Conservation (phyloP, 1,140 invertebrate genomes). For the Steinernema khuongi region DNA sequence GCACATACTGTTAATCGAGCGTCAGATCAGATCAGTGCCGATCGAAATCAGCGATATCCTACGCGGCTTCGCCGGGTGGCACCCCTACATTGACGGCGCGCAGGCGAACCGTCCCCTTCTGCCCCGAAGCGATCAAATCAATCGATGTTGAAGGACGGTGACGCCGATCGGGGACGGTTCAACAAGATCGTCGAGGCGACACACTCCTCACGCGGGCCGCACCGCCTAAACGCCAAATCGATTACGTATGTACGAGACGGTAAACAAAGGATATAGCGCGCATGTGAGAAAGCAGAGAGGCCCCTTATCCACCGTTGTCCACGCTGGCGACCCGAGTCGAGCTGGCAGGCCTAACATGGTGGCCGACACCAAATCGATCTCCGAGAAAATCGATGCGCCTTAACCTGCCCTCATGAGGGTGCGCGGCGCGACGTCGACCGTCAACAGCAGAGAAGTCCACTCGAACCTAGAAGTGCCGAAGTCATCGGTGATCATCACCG, state of each 20-base stretch:
- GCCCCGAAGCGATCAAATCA: background rate
- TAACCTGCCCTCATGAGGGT: background rate
- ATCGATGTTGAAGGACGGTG: background rate
- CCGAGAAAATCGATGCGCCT: background rate
- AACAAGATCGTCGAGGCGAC: too few relatives aligned
- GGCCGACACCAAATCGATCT: background rate
- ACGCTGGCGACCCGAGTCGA: background rate
- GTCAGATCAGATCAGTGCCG: too few relatives aligned
- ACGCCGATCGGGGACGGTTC: too few relatives aligned
- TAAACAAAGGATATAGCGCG: background rate
- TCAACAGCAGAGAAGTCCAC: background rate
- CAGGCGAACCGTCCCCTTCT: background rate
- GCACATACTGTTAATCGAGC: too few relatives aligned
- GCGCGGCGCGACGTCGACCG: background rate
- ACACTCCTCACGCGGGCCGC: background rate
- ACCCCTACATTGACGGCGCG: background rate
- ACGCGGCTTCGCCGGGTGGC: background rate
- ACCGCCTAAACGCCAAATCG: background rate
- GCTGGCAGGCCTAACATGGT: constrained; percentile 2
- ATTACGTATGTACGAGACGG: background rate
- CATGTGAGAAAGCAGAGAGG: background rate
- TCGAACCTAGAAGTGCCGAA: background rate
- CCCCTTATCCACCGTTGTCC: background rate
- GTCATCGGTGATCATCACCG: background rate
- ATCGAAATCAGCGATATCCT: constrained; percentile 10